phyloP scores from a whole-genome alignment of 1,140 invertebrate species.

The Pteromalus puparum region DNA sequence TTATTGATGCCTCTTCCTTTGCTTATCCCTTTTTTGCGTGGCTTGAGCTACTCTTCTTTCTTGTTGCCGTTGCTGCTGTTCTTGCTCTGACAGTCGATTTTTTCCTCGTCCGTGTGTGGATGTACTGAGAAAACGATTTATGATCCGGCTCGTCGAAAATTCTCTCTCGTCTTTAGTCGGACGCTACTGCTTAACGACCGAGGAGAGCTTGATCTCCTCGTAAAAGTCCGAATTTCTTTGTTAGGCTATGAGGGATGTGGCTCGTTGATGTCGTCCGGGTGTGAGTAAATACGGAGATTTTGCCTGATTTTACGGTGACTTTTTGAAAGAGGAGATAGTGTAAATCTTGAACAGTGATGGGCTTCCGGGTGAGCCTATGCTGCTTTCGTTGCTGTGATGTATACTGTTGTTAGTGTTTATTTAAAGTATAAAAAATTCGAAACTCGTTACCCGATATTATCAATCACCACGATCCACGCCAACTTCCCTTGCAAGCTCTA shows the following conservation, averaged over 20 bases:
- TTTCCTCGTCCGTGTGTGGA: background rate
- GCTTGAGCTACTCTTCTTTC: slow-evolving; percentile 14
- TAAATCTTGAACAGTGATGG: too few relatives aligned
- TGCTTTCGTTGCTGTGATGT: too few relatives aligned
- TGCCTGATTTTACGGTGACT: too few relatives aligned
- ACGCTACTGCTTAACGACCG: slow-evolving; percentile 14
- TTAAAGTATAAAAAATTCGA: too few relatives aligned
- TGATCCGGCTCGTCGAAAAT: slow-evolving; percentile 31
- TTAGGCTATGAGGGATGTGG: background rate
- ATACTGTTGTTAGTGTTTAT: too few relatives aligned
- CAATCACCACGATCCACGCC: too few relatives aligned
- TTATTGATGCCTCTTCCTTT: slow-evolving; percentile 49
- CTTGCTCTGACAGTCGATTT: slow-evolving; percentile 40
- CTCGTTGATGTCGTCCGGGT: too few relatives aligned
- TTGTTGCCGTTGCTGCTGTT: background rate
- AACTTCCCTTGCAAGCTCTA: too few relatives aligned
- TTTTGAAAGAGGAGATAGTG: too few relatives aligned
- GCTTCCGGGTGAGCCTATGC: too few relatives aligned
- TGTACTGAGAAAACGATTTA: slow-evolving; percentile 4
- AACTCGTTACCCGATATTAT: too few relatives aligned
- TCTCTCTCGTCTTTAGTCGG: background rate
- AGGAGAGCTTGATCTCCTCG: slow-evolving; percentile 3
- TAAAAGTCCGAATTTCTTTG: slow-evolving; percentile 26
- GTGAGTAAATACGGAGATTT: background rate
- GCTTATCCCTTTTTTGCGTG: slow-evolving; percentile 51